Conservation (phyloP, 2,888 invertebrate species). For the Entomobrya proxima region DNA sequence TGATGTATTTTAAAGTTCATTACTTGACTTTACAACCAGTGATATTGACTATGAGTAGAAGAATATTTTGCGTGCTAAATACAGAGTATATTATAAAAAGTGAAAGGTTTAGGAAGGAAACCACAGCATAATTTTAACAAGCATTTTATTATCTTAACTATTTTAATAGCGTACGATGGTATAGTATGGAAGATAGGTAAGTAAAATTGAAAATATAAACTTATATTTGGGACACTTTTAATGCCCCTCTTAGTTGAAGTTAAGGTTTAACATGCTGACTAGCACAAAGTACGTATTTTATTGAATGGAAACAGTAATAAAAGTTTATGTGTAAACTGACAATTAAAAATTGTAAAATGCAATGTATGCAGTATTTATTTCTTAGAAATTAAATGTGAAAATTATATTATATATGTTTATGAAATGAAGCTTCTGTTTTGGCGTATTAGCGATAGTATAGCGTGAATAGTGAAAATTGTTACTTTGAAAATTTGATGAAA, state of each 20-base stretch:
- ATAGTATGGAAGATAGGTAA: too few species aligned
- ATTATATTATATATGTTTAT: too few species aligned
- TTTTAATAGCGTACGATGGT: too few species aligned
- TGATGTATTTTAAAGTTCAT: too few species aligned
- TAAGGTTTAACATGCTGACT: too few species aligned
- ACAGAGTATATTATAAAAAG: neutral
- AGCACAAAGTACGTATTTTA: neutral
- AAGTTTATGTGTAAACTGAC: neutral
- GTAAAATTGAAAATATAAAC: too few species aligned
- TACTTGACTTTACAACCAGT: too few species aligned
- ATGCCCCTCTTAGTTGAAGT: too few species aligned
- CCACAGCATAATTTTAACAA: neutral
- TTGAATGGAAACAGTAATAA: neutral
- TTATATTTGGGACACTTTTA: too few species aligned
- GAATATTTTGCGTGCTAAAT: neutral
- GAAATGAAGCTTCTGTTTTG: neutral
- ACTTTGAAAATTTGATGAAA: neutral
- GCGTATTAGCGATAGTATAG: neutral
- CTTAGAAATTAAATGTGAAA: neutral
- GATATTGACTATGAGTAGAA: neutral
- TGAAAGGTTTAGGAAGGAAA: neutral
- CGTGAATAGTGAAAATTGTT: neutral
- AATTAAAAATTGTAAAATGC: neutral
- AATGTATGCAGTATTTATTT: constrained; percentile 16
- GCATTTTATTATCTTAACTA: too few species aligned